A percentile compares a stretch with the other conserved stretches of the same genome.
phyloP scores from a whole-genome alignment of 2,797 vertebrate genomes.

The Pachyuromys duprasi region DNA sequence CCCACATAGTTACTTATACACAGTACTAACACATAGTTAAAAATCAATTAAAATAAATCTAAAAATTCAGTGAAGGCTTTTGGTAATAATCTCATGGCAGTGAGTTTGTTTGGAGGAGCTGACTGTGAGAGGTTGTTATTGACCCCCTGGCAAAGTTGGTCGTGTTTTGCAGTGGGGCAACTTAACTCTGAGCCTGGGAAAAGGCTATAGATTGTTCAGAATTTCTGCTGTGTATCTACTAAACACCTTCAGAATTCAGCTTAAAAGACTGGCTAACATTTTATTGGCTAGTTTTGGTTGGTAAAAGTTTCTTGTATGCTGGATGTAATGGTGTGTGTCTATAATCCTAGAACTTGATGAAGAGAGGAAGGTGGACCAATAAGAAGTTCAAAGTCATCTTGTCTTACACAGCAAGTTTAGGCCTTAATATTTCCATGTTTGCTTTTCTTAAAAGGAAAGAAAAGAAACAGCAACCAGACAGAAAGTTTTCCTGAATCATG shows the following conservation, averaged over 20 bases:
- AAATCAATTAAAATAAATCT: background rate
- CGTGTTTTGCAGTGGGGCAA: background rate
- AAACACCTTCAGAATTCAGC: constrained; percentile 7
- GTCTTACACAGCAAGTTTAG: background rate
- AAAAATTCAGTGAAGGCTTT: background rate
- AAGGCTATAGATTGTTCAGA: background rate
- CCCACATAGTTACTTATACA: background rate
- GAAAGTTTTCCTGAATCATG: constrained; percentile 15
- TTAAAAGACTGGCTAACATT: background rate
- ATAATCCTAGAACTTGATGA: background rate
- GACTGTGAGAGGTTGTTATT: constrained; percentile 23
- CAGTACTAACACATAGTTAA: background rate
- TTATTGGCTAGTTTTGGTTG: background rate
- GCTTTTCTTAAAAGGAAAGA: background rate
- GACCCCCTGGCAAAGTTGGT: background rate
- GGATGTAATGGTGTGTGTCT: background rate
- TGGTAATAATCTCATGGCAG: background rate
- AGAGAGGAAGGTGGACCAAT: background rate
- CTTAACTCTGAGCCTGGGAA: background rate
- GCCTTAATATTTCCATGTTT: background rate
- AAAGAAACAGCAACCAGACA: background rate
- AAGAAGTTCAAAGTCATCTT: background rate
- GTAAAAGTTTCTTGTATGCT: background rate
- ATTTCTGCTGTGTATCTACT: background rate
- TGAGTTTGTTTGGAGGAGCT: constrained; percentile 7